Percentiles rank a stretch among this genome's conserved stretches.
phyloP scores from a whole-genome alignment of 2,113 vertebrate genomes.

The Machaerirhynchus nigripectus region DNA sequence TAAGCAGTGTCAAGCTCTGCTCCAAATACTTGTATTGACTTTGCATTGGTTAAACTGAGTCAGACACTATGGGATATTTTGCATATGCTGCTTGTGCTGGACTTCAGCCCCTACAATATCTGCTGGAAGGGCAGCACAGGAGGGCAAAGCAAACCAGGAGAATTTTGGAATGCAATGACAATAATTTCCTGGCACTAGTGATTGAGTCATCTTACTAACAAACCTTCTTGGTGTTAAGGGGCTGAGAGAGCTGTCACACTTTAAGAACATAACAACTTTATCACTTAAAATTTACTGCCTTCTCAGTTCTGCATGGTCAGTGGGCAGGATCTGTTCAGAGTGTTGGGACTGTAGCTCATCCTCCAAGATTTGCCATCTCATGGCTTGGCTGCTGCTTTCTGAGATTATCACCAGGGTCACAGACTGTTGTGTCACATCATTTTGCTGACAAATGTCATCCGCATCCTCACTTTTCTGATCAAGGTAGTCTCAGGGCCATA shows the following conservation, averaged over 20 bases:
- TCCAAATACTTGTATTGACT: not conserved
- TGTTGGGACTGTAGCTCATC: not conserved
- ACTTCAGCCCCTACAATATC: not conserved
- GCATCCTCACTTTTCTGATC: not conserved
- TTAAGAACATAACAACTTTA: not conserved
- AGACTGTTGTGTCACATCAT: not conserved
- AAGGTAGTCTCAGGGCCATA: not conserved
- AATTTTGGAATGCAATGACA: not conserved
- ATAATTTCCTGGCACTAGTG: not conserved
- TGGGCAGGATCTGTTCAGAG: not conserved
- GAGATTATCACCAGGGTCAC: not conserved
- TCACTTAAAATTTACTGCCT: not conserved
- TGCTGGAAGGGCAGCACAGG: not conserved
- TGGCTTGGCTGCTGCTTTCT: not conserved
- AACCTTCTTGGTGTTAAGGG: not conserved
- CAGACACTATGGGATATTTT: not conserved
- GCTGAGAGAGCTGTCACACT: not conserved
- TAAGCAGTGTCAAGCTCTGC: not conserved
- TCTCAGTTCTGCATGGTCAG: not conserved
- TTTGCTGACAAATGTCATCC: not conserved
- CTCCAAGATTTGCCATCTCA: not conserved
- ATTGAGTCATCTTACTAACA: not conserved
- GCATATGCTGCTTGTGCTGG: not conserved
- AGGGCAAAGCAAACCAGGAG: not conserved
- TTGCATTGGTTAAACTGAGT: not conserved